phyloP scores from a whole-genome alignment of 2,888 invertebrate species.

The Agelastica alni region DNA sequence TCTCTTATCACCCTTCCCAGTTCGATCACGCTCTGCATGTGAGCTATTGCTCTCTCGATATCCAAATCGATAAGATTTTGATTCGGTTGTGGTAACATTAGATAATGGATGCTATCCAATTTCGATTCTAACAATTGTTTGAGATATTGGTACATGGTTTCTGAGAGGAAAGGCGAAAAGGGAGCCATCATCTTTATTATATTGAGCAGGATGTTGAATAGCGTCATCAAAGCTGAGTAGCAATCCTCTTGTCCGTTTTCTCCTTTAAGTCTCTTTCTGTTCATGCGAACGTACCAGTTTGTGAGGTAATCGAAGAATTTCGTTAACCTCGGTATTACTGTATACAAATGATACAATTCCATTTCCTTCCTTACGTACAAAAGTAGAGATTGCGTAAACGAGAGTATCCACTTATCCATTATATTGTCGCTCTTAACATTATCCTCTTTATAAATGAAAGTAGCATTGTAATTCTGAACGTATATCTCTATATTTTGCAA shows the following conservation, averaged over 20 bases:
- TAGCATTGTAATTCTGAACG: constrained; percentile 62
- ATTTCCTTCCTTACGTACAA: constrained; percentile 90
- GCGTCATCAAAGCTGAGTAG: constrained; percentile 80
- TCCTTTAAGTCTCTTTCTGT: constrained; percentile 92
- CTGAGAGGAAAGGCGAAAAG: constrained; percentile 95
- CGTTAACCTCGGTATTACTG: constrained; percentile 90
- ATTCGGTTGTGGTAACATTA: constrained; percentile 82
- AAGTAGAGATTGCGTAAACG: constrained; percentile 92
- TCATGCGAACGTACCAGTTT: constrained; percentile 99
- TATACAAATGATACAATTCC: constrained; percentile 92
- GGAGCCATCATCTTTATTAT: constrained; percentile 96
- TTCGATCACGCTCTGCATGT: constrained; percentile 96
- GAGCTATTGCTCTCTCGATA: constrained; percentile 87
- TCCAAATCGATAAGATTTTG: constrained; percentile 73
- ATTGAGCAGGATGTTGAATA: constrained; percentile 85
- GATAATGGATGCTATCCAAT: constrained; percentile 85
- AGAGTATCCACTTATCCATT: constrained; percentile 97
- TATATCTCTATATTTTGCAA: constrained; percentile 90
- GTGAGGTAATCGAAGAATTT: constrained; percentile 97
- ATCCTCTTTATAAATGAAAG: constrained; percentile 53
- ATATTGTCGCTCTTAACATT: constrained; percentile 65
- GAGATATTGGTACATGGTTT: constrained; percentile 91
- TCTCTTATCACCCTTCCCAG: constrained; percentile 91
- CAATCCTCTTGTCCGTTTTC: constrained; percentile 83
- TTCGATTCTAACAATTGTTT: constrained; percentile 65